Base-by-base conservation (phyloP, 1,140 invertebrate genomes). In the Plectus sambesii region DNA sequence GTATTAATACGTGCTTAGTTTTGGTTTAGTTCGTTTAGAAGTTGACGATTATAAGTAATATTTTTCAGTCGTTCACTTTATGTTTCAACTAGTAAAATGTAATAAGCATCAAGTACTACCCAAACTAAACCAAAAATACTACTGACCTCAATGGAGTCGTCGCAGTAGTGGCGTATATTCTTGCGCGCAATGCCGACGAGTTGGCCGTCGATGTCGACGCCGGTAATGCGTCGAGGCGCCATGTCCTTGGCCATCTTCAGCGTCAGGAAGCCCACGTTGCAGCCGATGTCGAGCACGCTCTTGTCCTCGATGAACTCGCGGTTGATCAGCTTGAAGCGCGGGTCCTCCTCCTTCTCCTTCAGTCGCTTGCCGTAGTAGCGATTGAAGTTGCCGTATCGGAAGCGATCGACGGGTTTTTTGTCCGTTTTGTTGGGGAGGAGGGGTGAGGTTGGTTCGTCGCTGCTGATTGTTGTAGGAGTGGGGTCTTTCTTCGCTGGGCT, bases 221-320 rank as follows among this genome's bases (percentile, higher is more conserved):
- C 93, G 29, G 86, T 77, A 46, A 96, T 82, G 58, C 81, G 82
- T 45, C 79, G 79, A 2, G 90, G 87, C 26, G 78, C 74, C 65
- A 86, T 82, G 60, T 89, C 81, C 53, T 83, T 76, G 0, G 87
- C 92, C 40, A 97, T 75, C 1, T 69, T 63, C 5, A 81, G 61
- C 2, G 90, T 92, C 38, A 98, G 79, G 67, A 92, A 84, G 2
- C 93, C 93, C 56, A 88, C 83, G 75, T 98, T 98, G 70, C 93
- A 98, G 6, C 93, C 93, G 66, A 98, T 86, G 66, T 98, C 93
- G 33, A 98, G 74, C 20, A 97, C 81, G 71, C 89, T 83, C 72
- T 89, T 93, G 9, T 81, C 80, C 52, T 80, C 73, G 69, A 97
- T 94, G 65, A 93, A 77, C 58, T 90, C 81, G 36, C 77, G 73